These are phyloP conservation scores for Nannospalax galili DNA, from an alignment of 2,113 vertebrate genomes.

Conservation along the genomic window DNA sequence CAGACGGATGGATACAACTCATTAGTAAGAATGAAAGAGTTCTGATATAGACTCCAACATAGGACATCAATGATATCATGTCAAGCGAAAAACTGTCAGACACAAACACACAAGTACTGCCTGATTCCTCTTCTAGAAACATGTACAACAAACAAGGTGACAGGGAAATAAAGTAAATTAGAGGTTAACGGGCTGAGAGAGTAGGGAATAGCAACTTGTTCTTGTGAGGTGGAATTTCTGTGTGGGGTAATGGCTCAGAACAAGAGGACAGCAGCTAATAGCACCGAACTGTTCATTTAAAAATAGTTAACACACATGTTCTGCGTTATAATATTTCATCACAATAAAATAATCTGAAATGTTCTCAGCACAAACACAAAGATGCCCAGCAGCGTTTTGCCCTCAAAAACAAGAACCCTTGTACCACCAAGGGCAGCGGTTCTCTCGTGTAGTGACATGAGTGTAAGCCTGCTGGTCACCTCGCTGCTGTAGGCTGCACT, in stretches of 20 bases:
- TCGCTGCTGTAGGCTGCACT: not conserved
- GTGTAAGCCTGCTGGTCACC: not conserved
- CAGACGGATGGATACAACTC: not conserved
- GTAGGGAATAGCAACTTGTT: not conserved
- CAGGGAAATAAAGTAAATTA: not conserved
- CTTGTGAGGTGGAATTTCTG: not conserved
- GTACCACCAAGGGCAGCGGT: accelerated
- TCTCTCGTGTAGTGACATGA: not conserved
- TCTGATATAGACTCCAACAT: not conserved
- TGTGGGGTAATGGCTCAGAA: not conserved
- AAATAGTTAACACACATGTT: not conserved
- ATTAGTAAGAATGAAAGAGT: not conserved
- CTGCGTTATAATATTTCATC: not conserved
- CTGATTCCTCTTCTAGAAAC: not conserved
- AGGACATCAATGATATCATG: not conserved
- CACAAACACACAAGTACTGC: not conserved
- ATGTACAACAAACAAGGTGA: not conserved
- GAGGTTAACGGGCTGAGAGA: not conserved
- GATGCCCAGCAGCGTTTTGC: not conserved
- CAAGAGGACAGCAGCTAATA: not conserved
- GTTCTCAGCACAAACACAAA: not conserved
- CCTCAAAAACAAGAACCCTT: not conserved
- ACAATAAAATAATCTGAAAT: not conserved
- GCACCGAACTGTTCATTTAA: not conserved
- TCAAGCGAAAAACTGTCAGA: not conserved